These are phyloP conservation scores for Mesorhabditis spiculigera DNA, from an alignment of 2,888 invertebrate species.

Conservation along the genomic window DNA sequence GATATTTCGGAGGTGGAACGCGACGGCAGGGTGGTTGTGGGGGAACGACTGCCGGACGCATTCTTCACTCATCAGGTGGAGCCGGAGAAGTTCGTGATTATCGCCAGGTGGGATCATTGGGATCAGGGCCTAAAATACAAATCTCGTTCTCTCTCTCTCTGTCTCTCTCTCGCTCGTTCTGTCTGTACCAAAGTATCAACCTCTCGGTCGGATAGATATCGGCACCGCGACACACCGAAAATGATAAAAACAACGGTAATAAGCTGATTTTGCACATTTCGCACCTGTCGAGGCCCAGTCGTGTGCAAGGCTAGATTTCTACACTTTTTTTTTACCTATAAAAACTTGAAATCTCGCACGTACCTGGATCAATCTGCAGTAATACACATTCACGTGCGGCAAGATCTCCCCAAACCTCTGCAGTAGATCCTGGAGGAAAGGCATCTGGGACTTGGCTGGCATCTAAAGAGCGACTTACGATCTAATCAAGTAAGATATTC, in stretches of 20 bases:
- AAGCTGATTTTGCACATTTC: too few species aligned
- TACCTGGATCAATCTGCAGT: slow-evolving; percentile 35
- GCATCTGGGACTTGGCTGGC: slow-evolving; percentile 20
- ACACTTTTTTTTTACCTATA: too few species aligned
- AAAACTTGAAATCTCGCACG: too few species aligned
- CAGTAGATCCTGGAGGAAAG: slow-evolving; percentile 32
- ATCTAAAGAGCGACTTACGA: slow-evolving; percentile 21
- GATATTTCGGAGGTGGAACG: slow-evolving; percentile 46
- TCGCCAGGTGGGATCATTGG: slow-evolving; percentile 27
- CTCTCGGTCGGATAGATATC: too few species aligned
- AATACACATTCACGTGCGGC: slow-evolving; percentile 37
- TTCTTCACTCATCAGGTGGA: slow-evolving; percentile 39
- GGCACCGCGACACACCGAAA: too few species aligned
- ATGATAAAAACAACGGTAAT: too few species aligned
- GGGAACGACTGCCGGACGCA: slow-evolving; percentile 51
- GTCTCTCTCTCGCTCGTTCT: too few species aligned
- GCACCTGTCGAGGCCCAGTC: too few species aligned
- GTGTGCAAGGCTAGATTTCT: too few species aligned
- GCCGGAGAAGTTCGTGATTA: slow-evolving; percentile 24
- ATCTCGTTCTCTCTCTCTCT: background rate
- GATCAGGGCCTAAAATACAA: slow-evolving; percentile 21
- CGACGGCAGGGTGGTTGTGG: slow-evolving; percentile 49
- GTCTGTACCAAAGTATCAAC: too few species aligned
- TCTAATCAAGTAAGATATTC: background rate
- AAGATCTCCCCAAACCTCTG: slow-evolving; percentile 22